phyloP scores from a whole-genome alignment of 2,113 vertebrate genomes.

The Lepus americanus region DNA sequence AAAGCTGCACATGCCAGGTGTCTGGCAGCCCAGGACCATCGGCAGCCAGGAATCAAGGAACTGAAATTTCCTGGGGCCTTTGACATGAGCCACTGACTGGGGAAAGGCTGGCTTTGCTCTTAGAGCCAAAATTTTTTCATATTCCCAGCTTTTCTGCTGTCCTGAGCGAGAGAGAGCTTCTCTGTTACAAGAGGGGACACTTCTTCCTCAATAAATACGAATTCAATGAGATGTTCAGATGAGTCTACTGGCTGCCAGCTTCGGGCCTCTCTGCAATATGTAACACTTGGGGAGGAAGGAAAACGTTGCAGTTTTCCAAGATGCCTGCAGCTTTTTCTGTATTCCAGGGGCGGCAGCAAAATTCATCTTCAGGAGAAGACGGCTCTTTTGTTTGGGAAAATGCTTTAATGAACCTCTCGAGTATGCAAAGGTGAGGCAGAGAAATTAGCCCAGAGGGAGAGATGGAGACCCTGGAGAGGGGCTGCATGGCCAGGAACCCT shows the following conservation, averaged over 20 bases:
- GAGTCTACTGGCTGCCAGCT: neutral
- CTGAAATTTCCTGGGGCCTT: neutral
- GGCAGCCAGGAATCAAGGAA: neutral
- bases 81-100: neutral
- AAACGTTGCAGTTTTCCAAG: conserved; percentile 52
- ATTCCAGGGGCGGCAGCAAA: conserved; percentile 64
- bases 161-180: neutral
- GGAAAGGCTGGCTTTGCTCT: neutral
- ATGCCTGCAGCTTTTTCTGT: conserved; percentile 69
- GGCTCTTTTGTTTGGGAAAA: conserved; percentile 65
- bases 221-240: neutral
- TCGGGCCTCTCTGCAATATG: conserved; percentile 36
- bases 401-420: conserved; percentile 64
- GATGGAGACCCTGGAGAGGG: neutral
- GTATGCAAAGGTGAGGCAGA: conserved; percentile 72
- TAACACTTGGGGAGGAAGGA: conserved; percentile 50
- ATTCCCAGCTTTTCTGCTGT: neutral
- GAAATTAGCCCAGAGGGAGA: conserved; percentile 47
- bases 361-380: conserved; percentile 66
- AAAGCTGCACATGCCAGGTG: neutral
- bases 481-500: neutral
- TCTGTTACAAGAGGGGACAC: neutral
- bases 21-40: neutral
- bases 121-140: neutral
- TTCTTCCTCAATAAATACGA: conserved; percentile 54